phyloP scores from a whole-genome alignment of 1,140 invertebrate species.

The Pogonus chalceus region DNA sequence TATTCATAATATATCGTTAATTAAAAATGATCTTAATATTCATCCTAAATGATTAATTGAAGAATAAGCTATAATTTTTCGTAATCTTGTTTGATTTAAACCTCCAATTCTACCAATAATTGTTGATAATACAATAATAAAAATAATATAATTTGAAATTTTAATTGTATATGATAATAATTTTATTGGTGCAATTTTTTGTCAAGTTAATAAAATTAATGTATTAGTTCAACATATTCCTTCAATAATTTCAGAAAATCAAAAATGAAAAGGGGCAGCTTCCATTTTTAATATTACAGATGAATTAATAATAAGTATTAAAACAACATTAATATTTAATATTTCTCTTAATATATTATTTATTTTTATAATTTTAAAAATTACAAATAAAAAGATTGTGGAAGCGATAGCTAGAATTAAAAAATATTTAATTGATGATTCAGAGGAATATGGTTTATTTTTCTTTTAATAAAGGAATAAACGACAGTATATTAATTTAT shows the following conservation, averaged over 20 bases:
- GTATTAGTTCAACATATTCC: conserved; percentile 35
- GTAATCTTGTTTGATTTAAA: conserved; percentile 39
- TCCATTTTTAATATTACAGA: conserved; percentile 37
- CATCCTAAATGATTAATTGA: conserved; percentile 44
- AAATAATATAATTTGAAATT: conserved; percentile 31
- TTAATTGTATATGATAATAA: conserved; percentile 34
- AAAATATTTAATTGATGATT: conserved; percentile 42
- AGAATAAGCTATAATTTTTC: conserved; percentile 42
- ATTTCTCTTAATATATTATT: conserved; percentile 23
- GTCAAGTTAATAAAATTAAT: conserved; percentile 39
- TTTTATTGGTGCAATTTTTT: conserved; percentile 42
- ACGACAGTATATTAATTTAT: conserved; percentile 44
- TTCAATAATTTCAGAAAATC: conserved; percentile 39
- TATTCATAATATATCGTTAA: conserved; percentile 34
- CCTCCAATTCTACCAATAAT: conserved; percentile 30
- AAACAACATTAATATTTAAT: conserved; percentile 20
- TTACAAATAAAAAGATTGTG: conserved; percentile 35
- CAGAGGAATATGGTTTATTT: conserved; percentile 35
- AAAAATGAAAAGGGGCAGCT: conserved; percentile 38
- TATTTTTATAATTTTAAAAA: conserved; percentile 31
- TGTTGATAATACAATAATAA: conserved; percentile 32
- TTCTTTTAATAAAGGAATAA: conserved; percentile 39
- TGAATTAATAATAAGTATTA: conserved; percentile 26
- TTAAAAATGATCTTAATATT: conserved; percentile 34
- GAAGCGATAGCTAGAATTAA: conserved; percentile 39